These are phyloP conservation scores for Rallus crepitans DNA, from an alignment of 2,797 vertebrate genomes.

Conservation along the genomic window DNA sequence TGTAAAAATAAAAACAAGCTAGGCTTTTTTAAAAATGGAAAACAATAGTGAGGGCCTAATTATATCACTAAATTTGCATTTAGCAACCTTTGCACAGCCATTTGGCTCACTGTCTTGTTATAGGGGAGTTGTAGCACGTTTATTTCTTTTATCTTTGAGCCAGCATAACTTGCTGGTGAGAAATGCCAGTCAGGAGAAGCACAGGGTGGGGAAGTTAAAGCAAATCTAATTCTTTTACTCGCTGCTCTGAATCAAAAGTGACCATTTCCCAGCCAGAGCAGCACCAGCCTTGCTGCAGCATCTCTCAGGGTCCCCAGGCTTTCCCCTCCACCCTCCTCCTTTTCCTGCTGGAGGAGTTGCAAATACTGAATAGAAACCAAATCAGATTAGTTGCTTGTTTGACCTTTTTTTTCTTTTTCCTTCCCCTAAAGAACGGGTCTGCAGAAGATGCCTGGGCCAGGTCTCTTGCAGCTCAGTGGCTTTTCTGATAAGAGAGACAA, in stretches of 20 bases:
- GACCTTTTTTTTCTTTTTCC: background rate
- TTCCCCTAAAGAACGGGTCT: background rate
- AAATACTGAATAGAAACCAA: background rate
- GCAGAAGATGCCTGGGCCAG: background rate
- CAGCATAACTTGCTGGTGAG: background rate
- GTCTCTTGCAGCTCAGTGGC: background rate
- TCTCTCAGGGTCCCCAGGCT: fast-evolving
- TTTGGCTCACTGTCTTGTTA: background rate
- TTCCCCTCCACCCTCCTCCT: background rate
- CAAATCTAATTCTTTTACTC: background rate
- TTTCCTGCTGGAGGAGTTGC: background rate
- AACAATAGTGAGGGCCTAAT: conserved; percentile 30
- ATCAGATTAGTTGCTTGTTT: conserved; percentile 11
- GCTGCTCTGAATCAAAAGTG: background rate
- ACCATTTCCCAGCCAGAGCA: background rate
- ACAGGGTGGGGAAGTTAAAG: background rate
- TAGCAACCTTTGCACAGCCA: conserved; percentile 7
- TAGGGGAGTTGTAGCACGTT: background rate
- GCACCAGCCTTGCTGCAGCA: background rate
- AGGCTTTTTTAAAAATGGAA: background rate
- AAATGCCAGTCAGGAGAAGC: background rate
- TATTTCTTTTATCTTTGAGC: background rate
- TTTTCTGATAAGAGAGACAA: background rate
- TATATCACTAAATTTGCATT: conserved; percentile 62
- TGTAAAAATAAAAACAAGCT: background rate